These are phyloP conservation scores for Chelonus formosanus DNA, from an alignment of 2,888 invertebrate genomes.

Conservation along the genomic window DNA sequence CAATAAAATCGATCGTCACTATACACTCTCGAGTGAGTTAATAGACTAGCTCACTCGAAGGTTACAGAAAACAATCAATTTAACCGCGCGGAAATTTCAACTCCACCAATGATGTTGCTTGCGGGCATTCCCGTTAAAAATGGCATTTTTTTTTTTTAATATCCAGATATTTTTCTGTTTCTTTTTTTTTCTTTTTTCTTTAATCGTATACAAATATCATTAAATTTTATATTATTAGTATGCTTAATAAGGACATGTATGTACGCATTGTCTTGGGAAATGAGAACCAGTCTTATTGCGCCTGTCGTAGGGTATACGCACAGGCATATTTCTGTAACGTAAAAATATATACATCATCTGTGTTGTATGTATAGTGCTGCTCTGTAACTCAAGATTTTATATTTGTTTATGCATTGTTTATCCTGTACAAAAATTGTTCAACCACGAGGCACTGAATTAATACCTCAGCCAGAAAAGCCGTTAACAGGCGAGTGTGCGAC, in stretches of 20 bases:
- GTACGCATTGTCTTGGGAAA: conserved; percentile 65
- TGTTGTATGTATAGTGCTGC: conserved; percentile 66
- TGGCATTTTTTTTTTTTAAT: conserved; percentile 42
- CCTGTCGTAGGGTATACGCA: conserved; percentile 54
- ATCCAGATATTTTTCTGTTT: conserved; percentile 36
- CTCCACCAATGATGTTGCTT: conserved; percentile 49
- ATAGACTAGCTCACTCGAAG: no score
- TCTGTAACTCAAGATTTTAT: conserved; percentile 66
- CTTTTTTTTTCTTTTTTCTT: conserved; percentile 30
- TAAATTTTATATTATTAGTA: conserved; percentile 57
- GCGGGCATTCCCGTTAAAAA: conserved; percentile 52
- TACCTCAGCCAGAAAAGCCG: conserved; percentile 36
- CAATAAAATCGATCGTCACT: conserved; percentile 38
- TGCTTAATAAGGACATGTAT: conserved; percentile 61
- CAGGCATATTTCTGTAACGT: conserved; percentile 66
- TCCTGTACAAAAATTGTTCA: conserved; percentile 64
- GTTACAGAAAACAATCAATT: conserved; percentile 16
- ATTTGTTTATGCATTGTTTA: conserved; percentile 56
- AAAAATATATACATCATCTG: conserved; percentile 66
- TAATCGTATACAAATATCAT: conserved; percentile 63
- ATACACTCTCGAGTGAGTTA: conserved; percentile 5
- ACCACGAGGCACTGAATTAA: conserved; percentile 54
- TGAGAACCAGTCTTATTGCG: conserved; percentile 66
- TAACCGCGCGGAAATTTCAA: conserved; percentile 31
- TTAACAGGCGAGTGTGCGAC: conserved; percentile 37